These are phyloP conservation scores for Pluvianellus socialis DNA, from an alignment of 2,113 vertebrate genomes.

Conservation along the genomic window DNA sequence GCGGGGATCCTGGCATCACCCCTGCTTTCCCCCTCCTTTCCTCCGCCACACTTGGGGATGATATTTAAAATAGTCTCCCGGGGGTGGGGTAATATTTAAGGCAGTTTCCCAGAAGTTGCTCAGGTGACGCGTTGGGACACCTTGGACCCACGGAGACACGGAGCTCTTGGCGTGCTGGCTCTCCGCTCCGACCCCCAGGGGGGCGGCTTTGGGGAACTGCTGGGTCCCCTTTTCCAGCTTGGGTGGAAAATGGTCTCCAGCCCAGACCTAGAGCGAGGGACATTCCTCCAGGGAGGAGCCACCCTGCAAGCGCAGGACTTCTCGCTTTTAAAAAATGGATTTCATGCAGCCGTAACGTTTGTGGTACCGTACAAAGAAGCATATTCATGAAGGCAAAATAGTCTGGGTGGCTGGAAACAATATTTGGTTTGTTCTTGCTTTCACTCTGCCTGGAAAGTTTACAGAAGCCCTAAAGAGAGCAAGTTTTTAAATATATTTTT, in stretches of 20 bases:
- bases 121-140: no score
- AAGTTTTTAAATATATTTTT: no score
- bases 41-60: neutral
- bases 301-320: constrained; percentile 38
- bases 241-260: neutral
- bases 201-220: neutral
- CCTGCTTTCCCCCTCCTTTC: neutral
- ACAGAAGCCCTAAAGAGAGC: constrained; percentile 22
- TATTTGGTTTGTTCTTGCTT: constrained; percentile 74
- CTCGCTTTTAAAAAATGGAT: constrained; percentile 68
- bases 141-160: neutral
- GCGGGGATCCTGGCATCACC: neutral
- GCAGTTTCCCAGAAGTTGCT: neutral
- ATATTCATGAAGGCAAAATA: constrained; percentile 74
- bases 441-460: constrained; percentile 47
- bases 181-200: neutral
- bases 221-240: neutral
- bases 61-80: neutral
- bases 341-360: constrained; percentile 82
- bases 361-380: constrained; percentile 78
- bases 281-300: neutral
- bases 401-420: constrained; percentile 67
- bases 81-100: neutral
- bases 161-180: no score
- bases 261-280: neutral